A percentile compares a stretch with the other conserved stretches of the same genome.
Conservation (phyloP, 2,113 vertebrate genomes). For the Zosterops japonicus region DNA sequence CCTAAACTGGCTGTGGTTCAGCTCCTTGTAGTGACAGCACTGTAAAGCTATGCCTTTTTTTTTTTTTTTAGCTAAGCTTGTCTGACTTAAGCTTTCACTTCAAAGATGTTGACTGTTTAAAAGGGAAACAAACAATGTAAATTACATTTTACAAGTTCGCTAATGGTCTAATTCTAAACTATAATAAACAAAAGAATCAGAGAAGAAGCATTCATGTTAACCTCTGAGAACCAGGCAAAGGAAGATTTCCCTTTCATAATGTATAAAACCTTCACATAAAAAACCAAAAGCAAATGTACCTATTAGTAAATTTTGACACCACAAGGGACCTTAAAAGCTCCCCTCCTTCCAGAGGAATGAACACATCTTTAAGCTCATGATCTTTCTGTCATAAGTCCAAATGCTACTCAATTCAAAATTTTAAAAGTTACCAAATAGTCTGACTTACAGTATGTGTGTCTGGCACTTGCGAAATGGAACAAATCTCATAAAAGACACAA, state of each 20-base stretch:
- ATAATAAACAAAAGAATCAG: neutral
- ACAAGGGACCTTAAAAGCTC: neutral
- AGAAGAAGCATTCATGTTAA: neutral
- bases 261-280: neutral
- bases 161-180: neutral
- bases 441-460: neutral
- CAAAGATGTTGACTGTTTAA: neutral
- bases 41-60: constrained; percentile 51
- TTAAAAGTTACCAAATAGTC: neutral
- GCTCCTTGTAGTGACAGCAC: constrained; percentile 59
- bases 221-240: neutral
- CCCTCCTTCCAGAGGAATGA: neutral
- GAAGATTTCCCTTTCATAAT: neutral
- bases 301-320: neutral
- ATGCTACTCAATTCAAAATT: neutral
- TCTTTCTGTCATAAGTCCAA: neutral
- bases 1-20: constrained; percentile 54
- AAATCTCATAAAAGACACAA: neutral
- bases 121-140: neutral
- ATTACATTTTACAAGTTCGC: neutral
- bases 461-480: neutral
- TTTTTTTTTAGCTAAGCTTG: neutral
- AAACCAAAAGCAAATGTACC: neutral
- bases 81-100: constrained; percentile 1
- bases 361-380: neutral